Evolutionary conservation across 2,113 vertebrate genomes (phyloP), one percentile per base, ranked within the genome.

Genomic region (Oxygymnocypris stewartii): DNA sequence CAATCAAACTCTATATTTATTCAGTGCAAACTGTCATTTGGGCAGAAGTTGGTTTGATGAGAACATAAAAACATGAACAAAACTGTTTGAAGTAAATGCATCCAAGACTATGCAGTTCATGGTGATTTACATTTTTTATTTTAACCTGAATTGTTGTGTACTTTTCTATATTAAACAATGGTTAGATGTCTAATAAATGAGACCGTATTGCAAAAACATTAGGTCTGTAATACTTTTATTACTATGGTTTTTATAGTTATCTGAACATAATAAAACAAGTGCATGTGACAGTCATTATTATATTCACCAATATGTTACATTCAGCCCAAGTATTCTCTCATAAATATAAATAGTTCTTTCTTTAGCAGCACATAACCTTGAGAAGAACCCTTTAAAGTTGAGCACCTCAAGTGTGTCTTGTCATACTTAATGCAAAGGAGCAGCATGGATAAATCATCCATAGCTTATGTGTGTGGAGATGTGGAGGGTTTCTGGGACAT

Each of bases 391-490:
- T 14, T 61, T 78, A 31, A 77, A 84, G 57, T 47, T 63, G 59
- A 87, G 84, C 35, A 23, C 31, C 82, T 73, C 28, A 51, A 44
- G 49, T 40, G 82, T 78, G 81, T 79, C 84, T 63, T 23, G 18
- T 88, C 51, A 37, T 44, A 80, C 4, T n/a, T 51, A 14, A 20
- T 76, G 35, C 65, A 78, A 79, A 49, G 16, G 14, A 73, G 31
- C n/a, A 77, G n/a, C 74, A 44, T 9, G 49, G 3, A 35, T 40
- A 44, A 42, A 16, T 61, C 28, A 89, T 77, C 69, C 79, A 79
- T 81, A 85, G 84, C 81, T n/a, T 92, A 92, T 79, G 93, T 90
- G 54, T 88, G 76, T 1, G 92, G 90, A 16, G 89, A 89, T 0
- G 92, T 89, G 14, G 92, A 82, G 65, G 88, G 44, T 79, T 85